Base-by-base conservation (phyloP, 1,140 invertebrate species). In the Globodera ellingtonae region DNA sequence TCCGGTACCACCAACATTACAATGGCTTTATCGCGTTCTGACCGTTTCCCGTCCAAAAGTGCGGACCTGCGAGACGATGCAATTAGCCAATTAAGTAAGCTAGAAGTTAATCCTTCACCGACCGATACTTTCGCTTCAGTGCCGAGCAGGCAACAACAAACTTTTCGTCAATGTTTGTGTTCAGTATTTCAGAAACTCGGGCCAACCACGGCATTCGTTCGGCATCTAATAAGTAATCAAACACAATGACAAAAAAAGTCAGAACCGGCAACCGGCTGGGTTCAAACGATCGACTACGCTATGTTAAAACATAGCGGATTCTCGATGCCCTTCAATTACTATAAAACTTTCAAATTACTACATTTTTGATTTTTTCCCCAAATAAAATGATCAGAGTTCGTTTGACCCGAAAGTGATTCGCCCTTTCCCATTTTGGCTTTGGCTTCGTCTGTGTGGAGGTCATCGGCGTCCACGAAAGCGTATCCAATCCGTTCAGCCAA, bases 401-500 rank as follows among this genome's bases (percentile, higher is more conserved):
- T 47, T 10, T n/a, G 52, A 82, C 81, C 81, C 10, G 44, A 75
- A 15, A 82, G 70, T n/a, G 79, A 56, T 67, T 44, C 75, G 2
- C 81, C 81, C n/a, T 21, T n/a, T 18, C 70, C 44, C 81, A 82
- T 82, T 82, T 82, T 82, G 13, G 46, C 21, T 66, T 83, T 82
- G 82, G 9, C 74, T 69, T 65, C 79, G n/a, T 73, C 81, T 15
- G 48, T 73, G 46, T 82, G 81, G 59, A 65, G 83, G 8, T 82
- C 81, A 52, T 82, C 81, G 21, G 71, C 81, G 9, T 82, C 81
- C 7, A 62, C 9, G 21, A 82, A 82, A 4, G 74, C n/a, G 35
- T 82, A 82, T 18, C 24, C 52, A 10, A 84, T 44, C 10, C 15
- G 4, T 10, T 78, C 13, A 9, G 66, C 81, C 13, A 82, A 18